Conservation (phyloP, 1,140 invertebrate species). For the Drosophila yakuba region DNA sequence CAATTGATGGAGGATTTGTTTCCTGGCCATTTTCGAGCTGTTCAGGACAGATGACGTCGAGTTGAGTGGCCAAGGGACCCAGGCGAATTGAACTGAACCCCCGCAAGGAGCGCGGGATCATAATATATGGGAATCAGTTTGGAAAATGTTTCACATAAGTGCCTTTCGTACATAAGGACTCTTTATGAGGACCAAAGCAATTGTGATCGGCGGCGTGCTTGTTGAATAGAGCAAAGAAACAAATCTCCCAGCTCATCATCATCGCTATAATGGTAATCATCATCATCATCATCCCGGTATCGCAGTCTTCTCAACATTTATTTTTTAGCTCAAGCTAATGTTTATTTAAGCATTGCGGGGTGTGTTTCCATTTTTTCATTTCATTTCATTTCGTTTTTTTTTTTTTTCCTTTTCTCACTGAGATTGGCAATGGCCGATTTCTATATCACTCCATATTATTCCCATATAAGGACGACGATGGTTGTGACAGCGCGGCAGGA, state of each 20-base stretch:
- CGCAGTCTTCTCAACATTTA: slow-evolving; percentile 3
- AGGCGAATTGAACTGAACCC: slow-evolving; percentile 22
- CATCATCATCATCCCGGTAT: slow-evolving; percentile 10
- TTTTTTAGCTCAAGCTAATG: slow-evolving; percentile 61
- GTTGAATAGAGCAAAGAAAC: slow-evolving; percentile 42
- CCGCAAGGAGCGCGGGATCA: slow-evolving; percentile 13
- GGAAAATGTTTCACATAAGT: slow-evolving; percentile 44
- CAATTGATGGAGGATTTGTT: slow-evolving; percentile 5
- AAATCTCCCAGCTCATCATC: slow-evolving; percentile 29
- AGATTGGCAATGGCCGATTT: slow-evolving; percentile 30
- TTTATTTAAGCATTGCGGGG: slow-evolving; percentile 42
- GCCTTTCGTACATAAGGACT: slow-evolving; percentile 22
- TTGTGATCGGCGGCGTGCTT: slow-evolving; percentile 26
- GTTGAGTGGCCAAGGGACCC: slow-evolving; percentile 9
- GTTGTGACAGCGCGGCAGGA: slow-evolving; percentile 35
- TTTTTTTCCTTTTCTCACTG: background rate
- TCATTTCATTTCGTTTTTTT: too few relatives aligned
- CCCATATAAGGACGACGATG: slow-evolving; percentile 3
- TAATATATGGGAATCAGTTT: slow-evolving; percentile 26
- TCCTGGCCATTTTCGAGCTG: slow-evolving; percentile 28
- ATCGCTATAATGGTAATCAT: background rate
- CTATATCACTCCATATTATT: background rate
- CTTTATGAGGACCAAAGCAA: slow-evolving; percentile 10
- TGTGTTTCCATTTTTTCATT: background rate
- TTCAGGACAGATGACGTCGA: slow-evolving; percentile 28